phyloP scores from a whole-genome alignment of 2,113 vertebrate genomes.

The Solea solea region DNA sequence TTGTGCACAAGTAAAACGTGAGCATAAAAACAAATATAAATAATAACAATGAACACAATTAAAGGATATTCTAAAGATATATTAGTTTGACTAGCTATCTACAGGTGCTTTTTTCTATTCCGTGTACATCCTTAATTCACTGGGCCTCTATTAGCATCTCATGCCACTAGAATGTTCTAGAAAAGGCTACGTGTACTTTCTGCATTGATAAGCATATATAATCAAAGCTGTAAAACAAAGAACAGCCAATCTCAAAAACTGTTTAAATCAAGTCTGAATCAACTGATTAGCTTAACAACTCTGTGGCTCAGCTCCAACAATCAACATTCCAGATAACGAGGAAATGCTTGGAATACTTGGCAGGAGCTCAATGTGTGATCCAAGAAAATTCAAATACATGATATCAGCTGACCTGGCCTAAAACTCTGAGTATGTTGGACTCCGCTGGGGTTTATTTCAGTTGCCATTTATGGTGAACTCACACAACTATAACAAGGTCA shows the following conservation, averaged over 20 bases:
- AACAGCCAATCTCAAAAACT: not conserved
- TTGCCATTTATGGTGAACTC: slow-evolving; percentile 86
- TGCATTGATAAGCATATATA: too few relatives aligned
- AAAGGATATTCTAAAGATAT: too few relatives aligned
- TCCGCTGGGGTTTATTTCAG: slow-evolving; percentile 57
- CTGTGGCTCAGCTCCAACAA: slow-evolving; percentile 6
- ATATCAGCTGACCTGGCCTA: not conserved
- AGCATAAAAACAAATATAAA: too few relatives aligned
- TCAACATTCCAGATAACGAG: not conserved
- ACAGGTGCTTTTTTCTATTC: too few relatives aligned
- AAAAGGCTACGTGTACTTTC: too few relatives aligned
- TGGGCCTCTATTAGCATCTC: too few relatives aligned
- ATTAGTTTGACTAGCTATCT: too few relatives aligned
- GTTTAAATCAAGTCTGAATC: not conserved
- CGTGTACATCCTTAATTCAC: too few relatives aligned
- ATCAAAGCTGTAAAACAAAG: not conserved
- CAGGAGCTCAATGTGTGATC: not conserved
- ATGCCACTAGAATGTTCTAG: too few relatives aligned
- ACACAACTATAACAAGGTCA: slow-evolving; percentile 56
- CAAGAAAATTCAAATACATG: slow-evolving; percentile 16
- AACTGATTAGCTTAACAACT: too few relatives aligned
- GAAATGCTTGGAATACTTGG: slow-evolving; percentile 3
- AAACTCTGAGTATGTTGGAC: slow-evolving; percentile 5
- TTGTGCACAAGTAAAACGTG: too few relatives aligned
- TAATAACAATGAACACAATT: too few relatives aligned